phyloP scores from a whole-genome alignment of 2,797 vertebrate genomes.

The Cossypha heuglini region DNA sequence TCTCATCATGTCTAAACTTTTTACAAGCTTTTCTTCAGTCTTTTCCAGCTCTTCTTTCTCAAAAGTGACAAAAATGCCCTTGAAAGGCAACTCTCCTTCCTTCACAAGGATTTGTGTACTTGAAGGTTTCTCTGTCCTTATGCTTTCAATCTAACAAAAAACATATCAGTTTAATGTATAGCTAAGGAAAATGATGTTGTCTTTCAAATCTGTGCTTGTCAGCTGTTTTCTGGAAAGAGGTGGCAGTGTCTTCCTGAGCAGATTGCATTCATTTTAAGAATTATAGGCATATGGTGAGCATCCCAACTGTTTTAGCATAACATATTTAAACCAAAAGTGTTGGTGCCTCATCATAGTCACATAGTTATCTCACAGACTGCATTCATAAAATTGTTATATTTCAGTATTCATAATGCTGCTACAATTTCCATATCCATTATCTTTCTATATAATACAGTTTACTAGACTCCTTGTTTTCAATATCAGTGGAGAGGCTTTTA shows the following conservation, averaged over 20 bases:
- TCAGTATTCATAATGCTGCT: not conserved
- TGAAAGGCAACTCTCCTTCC: not conserved
- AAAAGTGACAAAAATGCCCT: not conserved
- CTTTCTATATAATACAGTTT: not conserved
- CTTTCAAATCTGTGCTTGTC: not conserved
- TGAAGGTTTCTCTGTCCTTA: not conserved
- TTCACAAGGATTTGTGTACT: not conserved
- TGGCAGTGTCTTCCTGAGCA: not conserved
- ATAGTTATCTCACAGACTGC: not conserved
- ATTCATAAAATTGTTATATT: not conserved
- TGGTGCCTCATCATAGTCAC: not conserved
- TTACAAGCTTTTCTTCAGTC: not conserved
- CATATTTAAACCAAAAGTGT: not conserved
- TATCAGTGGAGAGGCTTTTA: not conserved
- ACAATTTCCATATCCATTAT: not conserved
- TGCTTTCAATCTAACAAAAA: not conserved
- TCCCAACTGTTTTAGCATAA: not conserved
- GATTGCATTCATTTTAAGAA: not conserved
- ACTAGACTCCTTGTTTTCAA: not conserved
- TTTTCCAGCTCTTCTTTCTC: not conserved
- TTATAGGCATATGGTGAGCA: not conserved
- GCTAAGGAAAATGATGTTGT: not conserved
- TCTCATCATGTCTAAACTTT: not conserved
- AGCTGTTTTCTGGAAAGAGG: not conserved
- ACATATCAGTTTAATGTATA: not conserved